phyloP scores from a whole-genome alignment of 1,140 invertebrate species.

The Sycobia sp. region DNA sequence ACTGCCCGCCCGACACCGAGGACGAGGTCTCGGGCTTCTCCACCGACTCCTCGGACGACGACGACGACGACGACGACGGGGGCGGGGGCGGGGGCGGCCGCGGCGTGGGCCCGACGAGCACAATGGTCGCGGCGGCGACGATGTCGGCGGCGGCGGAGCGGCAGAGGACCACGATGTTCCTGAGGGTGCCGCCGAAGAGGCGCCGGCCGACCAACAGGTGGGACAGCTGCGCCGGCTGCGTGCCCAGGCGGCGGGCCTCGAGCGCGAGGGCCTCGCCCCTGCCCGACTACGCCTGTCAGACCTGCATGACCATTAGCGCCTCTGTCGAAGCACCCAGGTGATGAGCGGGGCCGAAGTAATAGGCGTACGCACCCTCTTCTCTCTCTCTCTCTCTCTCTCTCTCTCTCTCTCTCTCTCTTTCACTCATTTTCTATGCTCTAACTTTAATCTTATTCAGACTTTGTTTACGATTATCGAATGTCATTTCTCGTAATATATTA shows the following conservation, averaged over 20 bases:
- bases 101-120: slow-evolving; percentile 46
- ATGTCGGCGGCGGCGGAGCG: slow-evolving; percentile 28
- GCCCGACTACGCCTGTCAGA: slow-evolving; percentile 18
- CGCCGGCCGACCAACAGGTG: slow-evolving; percentile 52
- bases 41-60: slow-evolving; percentile 76
- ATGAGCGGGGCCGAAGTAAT: not conserved
- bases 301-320: slow-evolving; percentile 58
- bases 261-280: slow-evolving; percentile 31
- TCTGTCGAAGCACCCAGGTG: slow-evolving; percentile 56
- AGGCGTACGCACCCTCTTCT: not conserved
- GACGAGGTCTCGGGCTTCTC: slow-evolving; percentile 81
- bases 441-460: not conserved
- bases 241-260: slow-evolving; percentile 55
- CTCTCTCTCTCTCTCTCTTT: not conserved
- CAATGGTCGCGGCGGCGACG: not conserved
- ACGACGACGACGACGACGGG: slow-evolving; percentile 33
- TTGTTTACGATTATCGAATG: not conserved
- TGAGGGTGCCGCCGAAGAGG: slow-evolving; percentile 54
- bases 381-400: not conserved
- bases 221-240: slow-evolving; percentile 55
- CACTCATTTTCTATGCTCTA: too few species aligned
- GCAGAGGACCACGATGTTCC: slow-evolving; percentile 52
- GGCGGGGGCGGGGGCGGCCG: not conserved
- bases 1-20: slow-evolving; percentile 72
- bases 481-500: not conserved